Evolutionary conservation across 1,140 invertebrate species (phyloP), one percentile per base, ranked within the genome.

Genomic region (Harlomillsia oculata): DNA sequence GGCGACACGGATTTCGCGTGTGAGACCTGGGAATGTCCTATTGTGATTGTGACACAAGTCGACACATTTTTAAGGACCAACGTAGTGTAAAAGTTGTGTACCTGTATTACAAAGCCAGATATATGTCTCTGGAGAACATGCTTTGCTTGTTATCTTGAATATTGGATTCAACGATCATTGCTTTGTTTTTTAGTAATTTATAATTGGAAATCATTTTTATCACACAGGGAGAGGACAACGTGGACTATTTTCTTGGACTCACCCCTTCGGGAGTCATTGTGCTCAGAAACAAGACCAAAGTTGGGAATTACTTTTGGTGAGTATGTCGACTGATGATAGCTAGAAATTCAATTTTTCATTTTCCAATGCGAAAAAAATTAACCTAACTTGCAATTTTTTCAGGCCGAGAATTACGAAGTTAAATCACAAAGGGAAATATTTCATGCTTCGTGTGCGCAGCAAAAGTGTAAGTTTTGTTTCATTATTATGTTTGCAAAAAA

Each of bases 261-360:
- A 97, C 95, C 44, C 96, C 96, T 50, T 94, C 90, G 69, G 96
- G 96, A 51, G 88, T 99, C 69, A 85, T 98, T 66, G 85, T 99
- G 39, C 81, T 98, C 68, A 82, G 96, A 65, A 94, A 93, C 69
- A 87, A 89, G 74, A 88, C 83, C 71, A 97, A 96, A 76, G 96
- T 99, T 65, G 96, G 94, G 62, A 91, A 97, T 72, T 99, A 99
- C 76, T 97, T 95, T 74, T 99, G 96, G 96, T 80, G 69, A 71
- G 45, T 26, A 30, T n/a, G n/a, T 48, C 45, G n/a, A 48, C 45
- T 8, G 28, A 44, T 26, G 25, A 41, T 41, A 41, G 18, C 21
- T 41, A 41, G 4, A 41, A 23, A 9, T 3, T 41, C n/a, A 28
- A 23, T 23, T 45, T 45, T 45, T 11, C 23, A 16, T 16, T 1